Evolutionary conservation across 2,888 invertebrate genomes (phyloP).

Genomic region (Drosophila testacea): DNA sequence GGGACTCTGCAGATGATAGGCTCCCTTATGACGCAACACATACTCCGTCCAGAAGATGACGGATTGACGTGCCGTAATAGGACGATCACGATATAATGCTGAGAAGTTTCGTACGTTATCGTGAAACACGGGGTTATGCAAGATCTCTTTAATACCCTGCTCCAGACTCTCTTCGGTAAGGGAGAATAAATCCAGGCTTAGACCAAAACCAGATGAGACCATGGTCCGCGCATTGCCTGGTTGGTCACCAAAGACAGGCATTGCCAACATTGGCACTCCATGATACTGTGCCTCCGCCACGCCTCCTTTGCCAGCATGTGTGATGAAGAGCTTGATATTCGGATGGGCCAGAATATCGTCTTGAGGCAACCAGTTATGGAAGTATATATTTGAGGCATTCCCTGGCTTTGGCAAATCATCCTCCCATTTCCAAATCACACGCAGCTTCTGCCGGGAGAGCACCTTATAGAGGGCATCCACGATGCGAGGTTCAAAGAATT

Average conservation of each 20-base stretch:
- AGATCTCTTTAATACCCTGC: slow-evolving; percentile 59
- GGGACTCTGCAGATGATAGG: slow-evolving; percentile 86
- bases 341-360: slow-evolving; percentile 88
- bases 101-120: slow-evolving; percentile 84
- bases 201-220: slow-evolving; percentile 62
- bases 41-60: slow-evolving; percentile 87
- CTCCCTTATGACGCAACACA: slow-evolving; percentile 86
- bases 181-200: slow-evolving; percentile 40
- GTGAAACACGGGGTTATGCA: slow-evolving; percentile 61
- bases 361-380: slow-evolving; percentile 89
- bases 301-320: slow-evolving; percentile 88
- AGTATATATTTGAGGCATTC: slow-evolving; percentile 87
- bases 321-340: slow-evolving; percentile 87
- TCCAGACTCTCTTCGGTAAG: slow-evolving; percentile 51
- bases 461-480: slow-evolving; percentile 86
- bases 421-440: slow-evolving; percentile 89
- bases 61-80: slow-evolving; percentile 86
- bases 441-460: slow-evolving; percentile 87
- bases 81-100: slow-evolving; percentile 86
- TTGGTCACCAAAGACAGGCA: slow-evolving; percentile 79
- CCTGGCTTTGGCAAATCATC: slow-evolving; percentile 85
- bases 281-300: slow-evolving; percentile 87
- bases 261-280: slow-evolving; percentile 86
- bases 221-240: slow-evolving; percentile 56
- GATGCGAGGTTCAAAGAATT: slow-evolving; percentile 85